Evolutionary conservation across 2,888 invertebrate genomes (phyloP), one percentile per base, ranked within the genome.

Genomic region (Meghimatium bilineatum): DNA sequence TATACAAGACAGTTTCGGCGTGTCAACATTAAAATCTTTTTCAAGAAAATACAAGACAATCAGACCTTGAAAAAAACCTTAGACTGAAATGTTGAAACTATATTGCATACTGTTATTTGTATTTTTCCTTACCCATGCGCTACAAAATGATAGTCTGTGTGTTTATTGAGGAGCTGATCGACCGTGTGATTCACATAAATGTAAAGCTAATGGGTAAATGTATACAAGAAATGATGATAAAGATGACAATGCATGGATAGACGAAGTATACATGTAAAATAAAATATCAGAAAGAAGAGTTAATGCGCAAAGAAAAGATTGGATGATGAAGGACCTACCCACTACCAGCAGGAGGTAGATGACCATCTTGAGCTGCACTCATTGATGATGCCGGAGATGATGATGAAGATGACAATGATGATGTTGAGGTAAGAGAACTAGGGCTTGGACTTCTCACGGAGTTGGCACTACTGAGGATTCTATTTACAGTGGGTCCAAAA

Each of bases 311-410:
- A 38, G 71, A 71, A 6, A 23, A 38, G 5, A 71, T 23, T 36
- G 36, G 5, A 71, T 26, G 14, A 34, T 34, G 49, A 49, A 36
- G n/a, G 12, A 81, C 81, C 81, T 81, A 81, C 81, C 81, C 81
- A 29, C 38, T 85, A 56, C 75, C 85, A 49, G 85, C 76, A 74
- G 82, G 60, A 26, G 86, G 77, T 66, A 84, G 78, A 56, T 34
- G 72, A 23, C 78, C 82, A 66, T 72, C 34, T 63, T 56, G 74
- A 36, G 75, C 79, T 75, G 75, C 81, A 63, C 29, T 71, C 49
- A 63, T 77, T 67, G 83, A 76, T 72, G 81, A 79, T 67, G 38
- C 67, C 69, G 80, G 34, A n/a, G 76, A 66, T 32, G 49, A 60
- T 32, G 49, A 60, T 12, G 69, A 82, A 52, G 76, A 76, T n/a